These are phyloP conservation scores for Gorsachius magnificus DNA, from an alignment of 2,797 vertebrate species.

Conservation along the genomic window DNA sequence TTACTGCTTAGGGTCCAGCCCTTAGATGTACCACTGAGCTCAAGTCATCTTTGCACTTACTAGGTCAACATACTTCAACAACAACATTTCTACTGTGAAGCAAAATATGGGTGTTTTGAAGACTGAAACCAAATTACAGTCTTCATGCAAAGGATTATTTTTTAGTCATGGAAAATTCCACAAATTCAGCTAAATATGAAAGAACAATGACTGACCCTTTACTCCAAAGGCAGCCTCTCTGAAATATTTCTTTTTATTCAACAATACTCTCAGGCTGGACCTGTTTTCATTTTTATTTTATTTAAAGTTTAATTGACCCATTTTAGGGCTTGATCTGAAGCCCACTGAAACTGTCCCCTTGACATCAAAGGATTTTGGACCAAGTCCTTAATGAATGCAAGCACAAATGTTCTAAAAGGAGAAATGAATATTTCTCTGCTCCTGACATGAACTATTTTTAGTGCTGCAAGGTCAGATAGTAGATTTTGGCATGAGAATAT, in stretches of 20 bases:
- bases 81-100: background rate
- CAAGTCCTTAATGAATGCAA: constrained; percentile 2
- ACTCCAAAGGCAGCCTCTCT: background rate
- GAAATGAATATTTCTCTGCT: constrained; percentile 32
- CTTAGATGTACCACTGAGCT: background rate
- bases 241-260: background rate
- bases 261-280: background rate
- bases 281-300: background rate
- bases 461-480: constrained; percentile 38
- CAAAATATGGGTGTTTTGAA: background rate
- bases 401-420: constrained; percentile 33
- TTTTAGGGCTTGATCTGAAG: constrained; percentile 4
- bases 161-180: background rate
- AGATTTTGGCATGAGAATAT: constrained; percentile 34
- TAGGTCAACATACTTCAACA: background rate
- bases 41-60: background rate
- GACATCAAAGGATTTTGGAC: constrained; percentile 45
- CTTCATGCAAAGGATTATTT: background rate
- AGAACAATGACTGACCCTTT: background rate
- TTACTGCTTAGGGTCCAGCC: background rate
- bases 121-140: background rate
- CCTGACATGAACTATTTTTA: constrained; percentile 47
- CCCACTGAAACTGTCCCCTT: background rate
- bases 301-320: constrained; percentile 29
- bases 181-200: background rate